Evolutionary conservation across 2,113 vertebrate genomes (phyloP).

Genomic region (Archocentrus centrarchus): DNA sequence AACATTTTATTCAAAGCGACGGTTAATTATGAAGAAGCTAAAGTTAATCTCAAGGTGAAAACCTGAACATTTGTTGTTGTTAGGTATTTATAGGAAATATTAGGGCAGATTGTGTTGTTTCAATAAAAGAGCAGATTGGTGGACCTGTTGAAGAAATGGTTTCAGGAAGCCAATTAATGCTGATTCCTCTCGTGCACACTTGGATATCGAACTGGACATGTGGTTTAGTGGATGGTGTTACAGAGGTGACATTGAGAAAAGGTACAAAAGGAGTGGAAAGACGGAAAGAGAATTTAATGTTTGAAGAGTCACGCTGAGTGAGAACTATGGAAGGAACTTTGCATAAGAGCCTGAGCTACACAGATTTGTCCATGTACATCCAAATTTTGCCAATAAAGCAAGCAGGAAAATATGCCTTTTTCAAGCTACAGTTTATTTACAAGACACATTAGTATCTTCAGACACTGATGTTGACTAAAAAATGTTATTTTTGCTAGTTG

Average conservation of each 20-base stretch:
- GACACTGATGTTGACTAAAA: background rate
- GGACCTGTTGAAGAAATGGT: background rate
- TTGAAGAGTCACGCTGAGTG: slow-evolving; percentile 37
- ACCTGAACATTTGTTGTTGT: background rate
- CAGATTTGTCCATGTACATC: background rate
- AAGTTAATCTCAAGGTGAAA: background rate
- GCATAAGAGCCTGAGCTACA: background rate
- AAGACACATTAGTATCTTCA: background rate
- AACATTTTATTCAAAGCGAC: slow-evolving; percentile 14
- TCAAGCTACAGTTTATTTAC: slow-evolving; percentile 13
- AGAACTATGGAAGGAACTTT: slow-evolving; percentile 27
- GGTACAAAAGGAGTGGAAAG: slow-evolving; percentile 7
- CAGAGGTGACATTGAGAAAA: background rate
- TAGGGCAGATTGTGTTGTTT: background rate
- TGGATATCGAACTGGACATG: background rate
- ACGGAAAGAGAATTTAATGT: slow-evolving; percentile 38
- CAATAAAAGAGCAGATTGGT: background rate
- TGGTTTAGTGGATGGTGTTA: background rate
- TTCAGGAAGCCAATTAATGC: background rate
- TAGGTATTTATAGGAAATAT: background rate
- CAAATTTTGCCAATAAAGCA: background rate
- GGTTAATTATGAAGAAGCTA: background rate
- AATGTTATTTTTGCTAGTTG: background rate
- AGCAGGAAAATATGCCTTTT: background rate
- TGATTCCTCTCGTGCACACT: background rate